Evolutionary conservation across 1,140 invertebrate species (phyloP).

Genomic region (Hirudo medicinalis): DNA sequence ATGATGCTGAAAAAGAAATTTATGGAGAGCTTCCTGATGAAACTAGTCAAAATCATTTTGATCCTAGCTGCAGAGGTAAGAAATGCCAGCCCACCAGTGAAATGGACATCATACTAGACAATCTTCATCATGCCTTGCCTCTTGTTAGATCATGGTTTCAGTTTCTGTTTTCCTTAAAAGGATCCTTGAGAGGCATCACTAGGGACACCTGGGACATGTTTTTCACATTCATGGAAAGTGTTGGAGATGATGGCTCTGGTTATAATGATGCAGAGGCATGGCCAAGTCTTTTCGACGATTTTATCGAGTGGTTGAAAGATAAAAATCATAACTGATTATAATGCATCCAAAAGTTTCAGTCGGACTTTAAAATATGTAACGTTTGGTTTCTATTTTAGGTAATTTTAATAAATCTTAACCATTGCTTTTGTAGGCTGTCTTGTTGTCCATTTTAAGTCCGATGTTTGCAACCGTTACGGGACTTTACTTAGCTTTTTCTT

Average conservation of each 20-base stretch:
- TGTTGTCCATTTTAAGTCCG: too few relatives aligned
- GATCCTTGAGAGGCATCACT: constrained; percentile 71
- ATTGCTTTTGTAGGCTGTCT: too few relatives aligned
- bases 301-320: constrained; percentile 93
- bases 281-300: constrained; percentile 93
- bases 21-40: not conserved
- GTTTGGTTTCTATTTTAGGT: not conserved
- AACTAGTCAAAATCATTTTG: not conserved
- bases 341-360: not conserved
- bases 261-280: constrained; percentile 92
- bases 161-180: constrained; percentile 72
- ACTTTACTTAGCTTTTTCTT: too few relatives aligned
- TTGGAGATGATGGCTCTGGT: constrained; percentile 68
- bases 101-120: not conserved
- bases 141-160: constrained; percentile 70
- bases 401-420: not conserved
- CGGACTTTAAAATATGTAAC: not conserved
- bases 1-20: not conserved
- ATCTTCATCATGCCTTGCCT: constrained; percentile 50
- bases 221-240: constrained; percentile 80
- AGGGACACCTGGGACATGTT: constrained; percentile 97
- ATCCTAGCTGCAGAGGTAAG: not conserved
- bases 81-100: not conserved
- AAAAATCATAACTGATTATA: constrained; percentile 45
- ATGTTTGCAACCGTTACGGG: too few relatives aligned